Base-by-base conservation (phyloP, 1,140 invertebrate genomes). In the Bactericera cockerelli region DNA sequence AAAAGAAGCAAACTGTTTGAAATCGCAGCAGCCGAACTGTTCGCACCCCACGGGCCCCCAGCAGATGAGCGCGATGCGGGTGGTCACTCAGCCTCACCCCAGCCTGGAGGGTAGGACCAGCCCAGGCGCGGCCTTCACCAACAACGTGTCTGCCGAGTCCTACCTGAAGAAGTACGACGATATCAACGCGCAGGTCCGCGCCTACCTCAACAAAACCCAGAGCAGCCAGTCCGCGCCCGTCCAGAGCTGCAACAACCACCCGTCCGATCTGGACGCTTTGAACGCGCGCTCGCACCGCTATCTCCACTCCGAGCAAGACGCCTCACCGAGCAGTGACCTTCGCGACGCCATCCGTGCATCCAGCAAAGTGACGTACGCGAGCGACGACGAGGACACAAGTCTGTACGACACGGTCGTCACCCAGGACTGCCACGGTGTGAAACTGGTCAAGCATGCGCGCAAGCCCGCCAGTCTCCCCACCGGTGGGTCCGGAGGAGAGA, bases 321-420 rank as follows among this genome's bases (percentile, higher is more conserved):
- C 22, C 21, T 42, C 25, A 16, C n/a, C n/a, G n/a, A 31, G 28
- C 13, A 53, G 1, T 53, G 6, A 19, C 31, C 24, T 19, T 42
- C 11, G 3, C 14, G 22, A 58, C 10, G 24, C 4, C n/a, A 26
- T 26, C 16, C 11, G 19, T 22, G 2, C 28, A 6, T 1, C 42
- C 24, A 42, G 22, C 16, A 28, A 55, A 14, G 24, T 24, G 33
- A 26, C 33, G 33, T 55, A 55, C 54, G 31, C 28, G 26, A 64
- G 58, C 38, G 63, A 64, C 42, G 62, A 63, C 53, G 68, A 68
- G 59, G 66, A 67, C 28, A 60, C 60, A 13, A 68, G 67, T n/a
- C 61, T 67, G 6, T 68, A 66, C 61, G 65, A 67, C 55, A 67
- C 68, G 2, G 61, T 67, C 36, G 58, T 68, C n/a, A 65, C 64